Evolutionary conservation across 2,888 invertebrate species (phyloP), one percentile per base, ranked within the genome.

Genomic region (Chloroclysta siterata): DNA sequence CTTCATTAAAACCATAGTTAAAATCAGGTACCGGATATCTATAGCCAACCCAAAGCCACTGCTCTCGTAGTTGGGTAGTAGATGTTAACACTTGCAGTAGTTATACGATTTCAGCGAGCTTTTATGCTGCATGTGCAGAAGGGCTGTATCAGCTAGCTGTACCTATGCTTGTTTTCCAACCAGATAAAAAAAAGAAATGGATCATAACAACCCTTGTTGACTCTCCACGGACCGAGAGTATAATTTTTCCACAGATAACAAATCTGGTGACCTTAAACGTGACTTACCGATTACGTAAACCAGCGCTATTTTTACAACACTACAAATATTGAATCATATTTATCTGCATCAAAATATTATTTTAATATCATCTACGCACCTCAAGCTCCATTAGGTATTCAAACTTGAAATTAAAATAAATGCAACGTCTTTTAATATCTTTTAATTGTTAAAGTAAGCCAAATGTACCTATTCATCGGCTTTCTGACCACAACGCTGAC

Each of bases 261-360:
- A 56, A 55, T 59, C 55, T 13, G 13, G 39, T 64, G 55, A 60
- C 64, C 60, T 60, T 52, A 29, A 39, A 33, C 15, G 47, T 60
- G 50, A 50, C 60, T 55, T 44, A 41, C 11, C 15, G 53, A 28
- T 57, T 46, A 46, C 14, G 41, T 10, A 48, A 42, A 13, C 15
- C 14, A 29, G 11, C 41, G 39, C 53, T 60, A 57, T 60, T 50
- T 56, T 66, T 51, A 54, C 28, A 41, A 41, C 39, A 7, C 42
- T 14, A 54, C 15, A 39, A 57, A 42, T n/a, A 48, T 62, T 62
- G 47, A 62, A 56, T 56, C 56, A 62, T n/a, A 14, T 28, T 53
- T 56, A 61, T 61, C 61, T 51, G 13, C 17, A 55, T 33, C 56
- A 39, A 55, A 54, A 42, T 54, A 50, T 29, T 39, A 11, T 39